phyloP scores from a whole-genome alignment of 92 coral and sea anemone species.

The Montipora capitata region DNA sequence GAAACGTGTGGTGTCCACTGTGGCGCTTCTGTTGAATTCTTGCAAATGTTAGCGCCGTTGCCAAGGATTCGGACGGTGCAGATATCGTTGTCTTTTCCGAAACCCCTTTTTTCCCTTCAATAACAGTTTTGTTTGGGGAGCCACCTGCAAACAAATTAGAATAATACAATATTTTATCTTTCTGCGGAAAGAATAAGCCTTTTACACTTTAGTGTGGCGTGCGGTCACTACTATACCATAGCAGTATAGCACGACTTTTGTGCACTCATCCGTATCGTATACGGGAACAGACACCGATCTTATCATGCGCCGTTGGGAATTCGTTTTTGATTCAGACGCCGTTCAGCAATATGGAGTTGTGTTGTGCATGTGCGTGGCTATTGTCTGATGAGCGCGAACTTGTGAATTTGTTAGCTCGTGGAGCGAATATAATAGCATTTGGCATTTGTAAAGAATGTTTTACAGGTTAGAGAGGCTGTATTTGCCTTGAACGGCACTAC shows the following conservation, averaged over 20 bases:
- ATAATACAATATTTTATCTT: constrained; percentile 44
- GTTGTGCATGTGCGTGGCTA: too few relatives aligned
- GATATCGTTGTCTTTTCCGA: constrained; percentile 10
- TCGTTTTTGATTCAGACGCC: too few relatives aligned
- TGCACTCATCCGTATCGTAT: too few relatives aligned
- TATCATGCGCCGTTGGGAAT: too few relatives aligned
- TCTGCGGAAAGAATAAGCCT: constrained; percentile 47
- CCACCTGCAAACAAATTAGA: constrained; percentile 57
- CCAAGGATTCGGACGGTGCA: constrained; percentile 42
- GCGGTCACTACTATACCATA: neutral
- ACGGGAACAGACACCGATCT: too few relatives aligned
- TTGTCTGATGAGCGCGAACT: too few relatives aligned
- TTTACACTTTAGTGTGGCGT: constrained; percentile 34
- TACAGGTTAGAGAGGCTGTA: constrained; percentile 18
- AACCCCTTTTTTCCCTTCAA: constrained; percentile 45
- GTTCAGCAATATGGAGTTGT: too few relatives aligned
- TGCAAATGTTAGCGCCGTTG: constrained; percentile 69
- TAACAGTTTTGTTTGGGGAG: constrained; percentile 47
- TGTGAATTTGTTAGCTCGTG: too few relatives aligned
- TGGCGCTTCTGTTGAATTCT: constrained; percentile 43
- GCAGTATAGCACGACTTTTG: too few relatives aligned
- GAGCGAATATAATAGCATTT: neutral
- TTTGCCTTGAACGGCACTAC: constrained; percentile 24
- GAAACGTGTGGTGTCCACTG: constrained; percentile 50
- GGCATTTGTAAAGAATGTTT: constrained; percentile 14